Conservation (phyloP, 2,888 invertebrate genomes). For the Carabus problematicus region DNA sequence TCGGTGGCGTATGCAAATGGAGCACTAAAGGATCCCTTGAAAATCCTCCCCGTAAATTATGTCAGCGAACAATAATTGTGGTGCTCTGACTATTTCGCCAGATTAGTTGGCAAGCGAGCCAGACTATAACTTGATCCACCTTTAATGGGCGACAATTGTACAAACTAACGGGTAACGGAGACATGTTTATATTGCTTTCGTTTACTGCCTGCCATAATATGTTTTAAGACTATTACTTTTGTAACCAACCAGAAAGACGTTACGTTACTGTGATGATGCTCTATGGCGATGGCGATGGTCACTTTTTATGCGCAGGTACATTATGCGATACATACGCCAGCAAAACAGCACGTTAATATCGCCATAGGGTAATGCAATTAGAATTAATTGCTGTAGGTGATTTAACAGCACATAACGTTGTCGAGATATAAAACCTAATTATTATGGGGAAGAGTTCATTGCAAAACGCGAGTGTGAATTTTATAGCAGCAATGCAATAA, state of each 20-base stretch:
- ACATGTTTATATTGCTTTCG: slow-evolving; percentile 40
- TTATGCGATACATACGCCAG: neutral
- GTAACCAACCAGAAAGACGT: neutral
- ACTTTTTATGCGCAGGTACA: slow-evolving; percentile 3
- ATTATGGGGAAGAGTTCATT: slow-evolving; percentile 51
- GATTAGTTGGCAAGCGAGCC: slow-evolving; percentile 46
- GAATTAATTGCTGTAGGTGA: slow-evolving; percentile 59
- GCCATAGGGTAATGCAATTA: slow-evolving; percentile 56
- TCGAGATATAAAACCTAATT: slow-evolving; percentile 56
- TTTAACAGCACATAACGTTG: slow-evolving; percentile 57
- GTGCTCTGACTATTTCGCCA: slow-evolving; percentile 55
- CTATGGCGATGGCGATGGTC: slow-evolving; percentile 3
- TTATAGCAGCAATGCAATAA: slow-evolving; percentile 52
- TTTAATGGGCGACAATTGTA: slow-evolving; percentile 40
- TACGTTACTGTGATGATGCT: slow-evolving; percentile 4
- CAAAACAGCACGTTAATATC: neutral
- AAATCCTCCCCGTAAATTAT: slow-evolving; percentile 60
- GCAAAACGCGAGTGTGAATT: slow-evolving; percentile 49
- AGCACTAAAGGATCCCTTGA: slow-evolving; percentile 51
- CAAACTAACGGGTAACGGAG: slow-evolving; percentile 22
- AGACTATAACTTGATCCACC: slow-evolving; percentile 44
- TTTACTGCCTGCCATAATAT: slow-evolving; percentile 41
- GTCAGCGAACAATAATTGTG: slow-evolving; percentile 59
- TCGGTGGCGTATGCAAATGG: slow-evolving; percentile 45
- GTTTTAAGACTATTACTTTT: slow-evolving; percentile 39